Evolutionary conservation across 1,140 invertebrate species (phyloP), one percentile per base, ranked within the genome.

Genomic region (Sesamia nonagrioides): DNA sequence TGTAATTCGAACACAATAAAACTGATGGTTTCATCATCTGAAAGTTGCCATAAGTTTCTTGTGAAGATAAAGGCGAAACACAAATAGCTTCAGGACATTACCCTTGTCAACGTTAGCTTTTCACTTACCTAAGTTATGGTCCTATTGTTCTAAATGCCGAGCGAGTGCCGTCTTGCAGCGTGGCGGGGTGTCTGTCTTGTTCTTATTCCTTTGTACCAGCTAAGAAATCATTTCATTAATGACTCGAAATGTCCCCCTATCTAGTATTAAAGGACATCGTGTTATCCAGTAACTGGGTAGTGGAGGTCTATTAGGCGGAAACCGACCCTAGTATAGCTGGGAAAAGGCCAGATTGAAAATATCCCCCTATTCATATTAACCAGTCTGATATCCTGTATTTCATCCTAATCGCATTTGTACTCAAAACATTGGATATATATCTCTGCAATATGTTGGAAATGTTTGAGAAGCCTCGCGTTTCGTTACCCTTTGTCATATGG

Each of bases 51-150:
- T 69, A 27, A 37, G 54, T 33, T 78, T 74, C 33, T 76, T 48
- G 37, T 63, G 50, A 42, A 66, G 60, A 68, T 82, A 82, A 21
- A 82, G 35, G 73, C 78, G 78, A 61, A 66, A 75, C 77, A 61
- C 78, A 86, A 84, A 84, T 84, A 86, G 83, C 78, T 66, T 56
- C 76, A 84, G 85, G 85, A 84, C 83, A 76, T 84, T 86, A 86
- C 80, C 85, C 85, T 79, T 84, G 83, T 84, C 85, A 86, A 81
- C 83, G 83, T 78, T 83, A 83, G 81, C 83, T 83, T 86, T 86
- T 86, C 85, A 84, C 80, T 84, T 82, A 82, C 81, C 76, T 83
- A 84, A 86, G 76, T 86, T 86, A 84, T 82, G 74, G 69, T 78
- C 58, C 79, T 83, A 86, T 86, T 86, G 83, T 86, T 84, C 78